These are phyloP conservation scores for Ciconia nigra DNA, from an alignment of 2,797 vertebrate genomes.

Conservation along the genomic window DNA sequence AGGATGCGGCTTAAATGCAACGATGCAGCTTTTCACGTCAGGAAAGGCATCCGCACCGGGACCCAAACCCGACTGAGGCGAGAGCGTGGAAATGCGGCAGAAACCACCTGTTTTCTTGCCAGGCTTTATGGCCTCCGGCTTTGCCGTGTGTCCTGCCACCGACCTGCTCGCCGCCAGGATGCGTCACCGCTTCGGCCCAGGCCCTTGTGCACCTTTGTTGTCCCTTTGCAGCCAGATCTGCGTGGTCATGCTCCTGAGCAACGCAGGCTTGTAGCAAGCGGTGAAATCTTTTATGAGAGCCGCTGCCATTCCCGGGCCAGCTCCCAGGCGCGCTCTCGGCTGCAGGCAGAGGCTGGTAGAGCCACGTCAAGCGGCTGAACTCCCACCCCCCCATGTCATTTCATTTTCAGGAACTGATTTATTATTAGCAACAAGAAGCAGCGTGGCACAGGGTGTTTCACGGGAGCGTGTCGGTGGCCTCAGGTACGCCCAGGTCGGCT, in stretches of 20 bases:
- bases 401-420: background rate
- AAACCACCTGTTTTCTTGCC: background rate
- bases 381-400: accelerated
- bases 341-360: background rate
- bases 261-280: accelerated
- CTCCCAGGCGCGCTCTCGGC: background rate
- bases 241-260: background rate
- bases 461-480: background rate
- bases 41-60: background rate
- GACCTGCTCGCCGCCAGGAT: accelerated
- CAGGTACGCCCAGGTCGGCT: background rate
- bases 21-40: background rate
- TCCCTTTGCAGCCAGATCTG: background rate
- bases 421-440: background rate
- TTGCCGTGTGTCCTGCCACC: accelerated
- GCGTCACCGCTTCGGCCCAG: accelerated
- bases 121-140: accelerated
- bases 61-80: background rate
- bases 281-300: background rate
- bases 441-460: background rate
- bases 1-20: background rate
- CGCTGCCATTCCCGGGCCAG: background rate
- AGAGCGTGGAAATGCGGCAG: background rate
- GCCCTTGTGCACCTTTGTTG: background rate
- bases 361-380: background rate